Conservation (phyloP, 2,797 vertebrate genomes). For the Yasuhikotakia modesta region DNA sequence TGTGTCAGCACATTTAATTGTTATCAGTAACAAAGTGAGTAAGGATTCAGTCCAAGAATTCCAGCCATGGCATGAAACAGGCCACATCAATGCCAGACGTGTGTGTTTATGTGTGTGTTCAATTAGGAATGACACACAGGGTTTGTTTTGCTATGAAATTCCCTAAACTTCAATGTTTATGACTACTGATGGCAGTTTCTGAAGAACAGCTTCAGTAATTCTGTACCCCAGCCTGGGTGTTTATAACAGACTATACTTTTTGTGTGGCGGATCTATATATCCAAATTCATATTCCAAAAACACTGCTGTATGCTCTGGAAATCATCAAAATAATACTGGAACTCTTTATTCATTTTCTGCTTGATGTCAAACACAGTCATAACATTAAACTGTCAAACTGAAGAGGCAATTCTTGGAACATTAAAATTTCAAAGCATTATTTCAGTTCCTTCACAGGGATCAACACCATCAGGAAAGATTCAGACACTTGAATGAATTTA, state of each 20-base stretch:
- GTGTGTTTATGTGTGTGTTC: not conserved
- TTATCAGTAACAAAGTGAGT: constrained; percentile 57
- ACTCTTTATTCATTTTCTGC: not conserved
- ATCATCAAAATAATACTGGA: not conserved
- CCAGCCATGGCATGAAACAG: constrained; percentile 43
- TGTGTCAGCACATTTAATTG: constrained; percentile 53
- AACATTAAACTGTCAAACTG: not conserved
- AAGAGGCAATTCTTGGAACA: not conserved
- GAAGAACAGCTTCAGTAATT: not conserved
- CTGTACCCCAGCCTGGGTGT: constrained; percentile 17
- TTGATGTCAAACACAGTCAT: not conserved
- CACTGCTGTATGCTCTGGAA: not conserved
- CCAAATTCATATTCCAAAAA: constrained; percentile 32
- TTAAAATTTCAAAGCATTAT: no score
- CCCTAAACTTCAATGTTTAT: not conserved
- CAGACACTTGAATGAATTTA: no score
- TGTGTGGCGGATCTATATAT: constrained; percentile 34
- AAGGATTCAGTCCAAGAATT: constrained; percentile 57
- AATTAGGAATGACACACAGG: not conserved
- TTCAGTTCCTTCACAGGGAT: no score
- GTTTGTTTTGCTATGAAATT: constrained; percentile 8
- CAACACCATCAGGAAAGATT: no score
- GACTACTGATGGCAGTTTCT: not conserved
- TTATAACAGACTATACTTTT: constrained; percentile 10
- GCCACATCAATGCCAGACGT: constrained; percentile 20